These are phyloP conservation scores for Coremacera marginata DNA, from an alignment of 2,888 invertebrate genomes.

Conservation along the genomic window DNA sequence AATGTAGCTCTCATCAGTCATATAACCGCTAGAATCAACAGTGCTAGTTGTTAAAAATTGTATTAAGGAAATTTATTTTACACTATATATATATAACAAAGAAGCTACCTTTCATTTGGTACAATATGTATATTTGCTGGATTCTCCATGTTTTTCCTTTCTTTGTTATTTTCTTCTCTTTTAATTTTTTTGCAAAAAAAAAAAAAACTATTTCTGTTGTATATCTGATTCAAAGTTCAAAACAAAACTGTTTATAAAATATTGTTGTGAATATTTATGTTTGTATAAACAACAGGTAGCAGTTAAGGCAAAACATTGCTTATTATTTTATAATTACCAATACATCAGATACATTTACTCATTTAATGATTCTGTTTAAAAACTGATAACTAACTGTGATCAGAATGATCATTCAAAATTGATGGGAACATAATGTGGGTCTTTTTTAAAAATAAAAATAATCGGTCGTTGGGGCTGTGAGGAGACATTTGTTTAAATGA, in stretches of 20 bases:
- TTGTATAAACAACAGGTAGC: neutral
- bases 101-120: conserved; percentile 25
- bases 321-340: too few relatives aligned
- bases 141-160: conserved; percentile 27
- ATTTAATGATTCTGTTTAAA: too few relatives aligned
- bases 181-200: neutral
- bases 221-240: neutral
- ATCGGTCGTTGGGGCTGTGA: too few relatives aligned
- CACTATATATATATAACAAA: too few relatives aligned
- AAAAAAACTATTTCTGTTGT: neutral
- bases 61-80: neutral
- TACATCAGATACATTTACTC: too few relatives aligned
- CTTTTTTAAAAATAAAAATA: too few relatives aligned
- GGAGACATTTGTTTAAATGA: too few relatives aligned
- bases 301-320: neutral
- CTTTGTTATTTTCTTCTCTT: neutral
- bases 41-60: conserved; percentile 27
- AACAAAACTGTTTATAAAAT: neutral
- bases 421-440: too few relatives aligned
- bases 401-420: too few relatives aligned
- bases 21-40: conserved; percentile 37
- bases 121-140: conserved; percentile 21
- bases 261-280: neutral
- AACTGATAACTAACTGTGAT: too few relatives aligned
- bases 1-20: conserved; percentile 37